Base-by-base conservation (phyloP, 2,888 invertebrate species). In the Archips xylosteana region DNA sequence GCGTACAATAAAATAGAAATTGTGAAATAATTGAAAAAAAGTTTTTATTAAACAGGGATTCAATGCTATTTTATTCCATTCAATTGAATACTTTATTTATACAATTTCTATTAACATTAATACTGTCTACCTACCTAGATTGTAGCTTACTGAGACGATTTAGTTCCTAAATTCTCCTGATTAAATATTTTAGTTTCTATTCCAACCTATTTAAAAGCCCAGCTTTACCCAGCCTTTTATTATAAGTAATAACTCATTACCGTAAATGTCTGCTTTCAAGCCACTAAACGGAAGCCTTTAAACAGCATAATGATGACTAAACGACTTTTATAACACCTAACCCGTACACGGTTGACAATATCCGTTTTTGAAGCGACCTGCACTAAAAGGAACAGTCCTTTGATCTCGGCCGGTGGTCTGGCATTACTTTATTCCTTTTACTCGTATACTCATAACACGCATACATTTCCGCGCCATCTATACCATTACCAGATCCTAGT, bases 321-420 rank as follows among this genome's bases (percentile, higher is more conserved):
- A n/a, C 65, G 36, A 39, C 51, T 47, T 39, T 32, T 45, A 65
- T 65, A 70, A 47, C 34, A n/a, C 23, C 34, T 42, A 45, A 71
- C 57, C 57, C 57, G 49, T 70, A 57, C 47, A 59, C 49, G 60
- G 45, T 71, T 62, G 69, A 74, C 63, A 69, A 60, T 64, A 65
- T 68, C 60, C 64, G 42, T 65, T 49, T 73, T 70, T 74, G 69
- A 74, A 69, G 69, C 74, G 64, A 51, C 42, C 49, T 64, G 57
- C 15, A 57, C 62, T 62, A 36, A 72, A 69, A 69, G 64, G 75
- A 57, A 71, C 59, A 70, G 71, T 45, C 83, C 91, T 94, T 94
- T 94, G 93, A 94, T 83, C 91, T 91, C 76, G 83, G 87, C 86
- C 89, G 93, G 92, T 94, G 93, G 93, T 92, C 94, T 81, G 15